Percentiles rank a stretch among this genome's conserved stretches.
Evolutionary conservation across 2,113 vertebrate species (phyloP).

Genomic region (Ailurus styani): DNA sequence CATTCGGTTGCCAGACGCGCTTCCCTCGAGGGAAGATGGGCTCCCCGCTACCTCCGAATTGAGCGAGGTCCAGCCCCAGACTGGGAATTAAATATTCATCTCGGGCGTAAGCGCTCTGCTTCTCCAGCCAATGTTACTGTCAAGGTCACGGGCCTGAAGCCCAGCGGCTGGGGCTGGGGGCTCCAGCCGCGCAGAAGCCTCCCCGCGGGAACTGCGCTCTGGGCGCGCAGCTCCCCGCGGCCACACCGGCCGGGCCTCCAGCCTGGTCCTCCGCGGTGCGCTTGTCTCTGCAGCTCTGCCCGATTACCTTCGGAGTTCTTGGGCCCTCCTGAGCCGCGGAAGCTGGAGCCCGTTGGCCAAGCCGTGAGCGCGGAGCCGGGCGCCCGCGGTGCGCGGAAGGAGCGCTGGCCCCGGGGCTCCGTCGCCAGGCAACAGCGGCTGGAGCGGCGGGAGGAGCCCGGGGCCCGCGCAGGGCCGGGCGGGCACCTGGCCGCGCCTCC

Average conservation of each 20-base stretch:
- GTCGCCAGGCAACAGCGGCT: constrained; percentile 46
- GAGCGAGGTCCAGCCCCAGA: not conserved
- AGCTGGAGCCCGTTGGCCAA: not conserved
- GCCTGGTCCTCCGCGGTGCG: not conserved
- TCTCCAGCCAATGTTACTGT: constrained; percentile 76
- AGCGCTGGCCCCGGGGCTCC: not conserved
- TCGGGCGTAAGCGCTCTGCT: not conserved
- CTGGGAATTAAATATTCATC: not conserved
- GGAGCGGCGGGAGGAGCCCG: not conserved
- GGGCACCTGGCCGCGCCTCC: not conserved
- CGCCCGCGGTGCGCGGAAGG: not conserved
- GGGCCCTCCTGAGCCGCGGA: not conserved
- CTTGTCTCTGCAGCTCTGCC: not conserved
- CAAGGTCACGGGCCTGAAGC: constrained; percentile 80
- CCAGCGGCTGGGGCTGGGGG: not conserved
- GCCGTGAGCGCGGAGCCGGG: not conserved
- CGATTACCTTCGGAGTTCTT: constrained; percentile 17
- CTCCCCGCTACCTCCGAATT: not conserved
- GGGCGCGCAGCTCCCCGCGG: not conserved
- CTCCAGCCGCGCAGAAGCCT: not conserved
- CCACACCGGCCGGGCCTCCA: not conserved
- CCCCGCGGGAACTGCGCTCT: not conserved
- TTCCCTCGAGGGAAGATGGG: not conserved
- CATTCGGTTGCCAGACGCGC: not conserved
- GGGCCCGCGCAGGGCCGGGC: not conserved